Percentiles rank a stretch among this genome's conserved stretches.
phyloP scores from a whole-genome alignment of 2,797 vertebrate species.

The Anguilla megastoma region DNA sequence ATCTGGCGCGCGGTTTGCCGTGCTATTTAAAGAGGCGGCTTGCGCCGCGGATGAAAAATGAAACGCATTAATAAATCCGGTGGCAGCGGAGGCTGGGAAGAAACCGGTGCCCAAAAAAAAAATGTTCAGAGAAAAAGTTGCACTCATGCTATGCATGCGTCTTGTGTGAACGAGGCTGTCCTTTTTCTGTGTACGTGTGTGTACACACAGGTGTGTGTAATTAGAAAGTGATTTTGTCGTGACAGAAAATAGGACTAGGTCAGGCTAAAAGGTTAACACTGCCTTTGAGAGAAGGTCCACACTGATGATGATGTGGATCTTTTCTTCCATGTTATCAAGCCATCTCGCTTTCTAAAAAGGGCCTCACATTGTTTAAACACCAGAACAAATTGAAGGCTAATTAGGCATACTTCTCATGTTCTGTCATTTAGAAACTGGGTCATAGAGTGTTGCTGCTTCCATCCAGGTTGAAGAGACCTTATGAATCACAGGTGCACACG shows the following conservation, averaged over 20 bases:
- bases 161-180: neutral
- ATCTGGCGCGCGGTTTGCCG: neutral
- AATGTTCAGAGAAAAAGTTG: neutral
- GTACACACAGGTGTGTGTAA: neutral
- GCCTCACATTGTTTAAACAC: neutral
- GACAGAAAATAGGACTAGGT: neutral
- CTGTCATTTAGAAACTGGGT: constrained; percentile 15
- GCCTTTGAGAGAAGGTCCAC: neutral
- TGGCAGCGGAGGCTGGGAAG: neutral
- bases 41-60: neutral
- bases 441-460: neutral
- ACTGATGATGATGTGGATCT: neutral
- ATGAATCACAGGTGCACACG: neutral
- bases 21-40: constrained; percentile 10
- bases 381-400: neutral
- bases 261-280: neutral
- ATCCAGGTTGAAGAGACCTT: neutral
- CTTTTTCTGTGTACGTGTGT: neutral
- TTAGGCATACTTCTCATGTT: constrained; percentile 7
- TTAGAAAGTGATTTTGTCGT: neutral
- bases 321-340: neutral
- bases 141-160: neutral
- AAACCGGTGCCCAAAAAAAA: neutral
- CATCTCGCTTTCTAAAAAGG: constrained; percentile 1
- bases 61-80: constrained; percentile 12